A percentile compares a stretch with the other conserved stretches of the same genome.
Conservation (phyloP, 2,888 invertebrate genomes). For the Zaprionus obscuricornis region DNA sequence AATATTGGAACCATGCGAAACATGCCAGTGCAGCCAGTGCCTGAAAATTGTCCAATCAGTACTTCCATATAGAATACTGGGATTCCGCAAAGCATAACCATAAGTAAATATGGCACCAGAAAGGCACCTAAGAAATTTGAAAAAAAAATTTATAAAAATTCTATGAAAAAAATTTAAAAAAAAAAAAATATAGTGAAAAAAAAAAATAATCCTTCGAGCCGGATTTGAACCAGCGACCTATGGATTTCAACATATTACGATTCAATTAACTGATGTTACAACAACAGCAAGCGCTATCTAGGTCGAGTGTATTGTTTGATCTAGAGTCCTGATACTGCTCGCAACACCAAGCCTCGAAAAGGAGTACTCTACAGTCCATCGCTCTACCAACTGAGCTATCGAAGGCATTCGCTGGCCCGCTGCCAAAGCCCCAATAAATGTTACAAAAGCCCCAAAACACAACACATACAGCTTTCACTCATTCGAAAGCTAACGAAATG, state of each 20-base stretch:
- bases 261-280: slow-evolving; percentile 54
- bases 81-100: slow-evolving; percentile 91
- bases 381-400: slow-evolving; percentile 79
- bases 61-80: slow-evolving; percentile 95
- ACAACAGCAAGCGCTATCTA: slow-evolving; percentile 46
- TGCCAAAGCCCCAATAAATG: slow-evolving; percentile 22
- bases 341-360: slow-evolving; percentile 50
- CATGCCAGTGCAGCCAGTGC: slow-evolving; percentile 91
- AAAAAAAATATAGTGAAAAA: slow-evolving; percentile 14
- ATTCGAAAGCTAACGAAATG: slow-evolving; percentile 46
- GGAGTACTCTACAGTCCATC: slow-evolving; percentile 74
- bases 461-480: slow-evolving; percentile 45
- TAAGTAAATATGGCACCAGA: slow-evolving; percentile 92
- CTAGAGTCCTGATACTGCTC: slow-evolving; percentile 48
- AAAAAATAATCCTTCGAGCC: slow-evolving; percentile 71
- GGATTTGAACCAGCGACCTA: slow-evolving; percentile 80
- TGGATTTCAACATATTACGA: slow-evolving; percentile 69
- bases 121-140: slow-evolving; percentile 86
- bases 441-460: too few relatives aligned
- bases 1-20: slow-evolving; percentile 92
- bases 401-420: slow-evolving; percentile 54
- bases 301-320: slow-evolving; percentile 45
- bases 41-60: slow-evolving; percentile 92
- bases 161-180: background rate
- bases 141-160: background rate